Base-by-base conservation (phyloP, 2,113 vertebrate species). In the Hippocampus barbouri region DNA sequence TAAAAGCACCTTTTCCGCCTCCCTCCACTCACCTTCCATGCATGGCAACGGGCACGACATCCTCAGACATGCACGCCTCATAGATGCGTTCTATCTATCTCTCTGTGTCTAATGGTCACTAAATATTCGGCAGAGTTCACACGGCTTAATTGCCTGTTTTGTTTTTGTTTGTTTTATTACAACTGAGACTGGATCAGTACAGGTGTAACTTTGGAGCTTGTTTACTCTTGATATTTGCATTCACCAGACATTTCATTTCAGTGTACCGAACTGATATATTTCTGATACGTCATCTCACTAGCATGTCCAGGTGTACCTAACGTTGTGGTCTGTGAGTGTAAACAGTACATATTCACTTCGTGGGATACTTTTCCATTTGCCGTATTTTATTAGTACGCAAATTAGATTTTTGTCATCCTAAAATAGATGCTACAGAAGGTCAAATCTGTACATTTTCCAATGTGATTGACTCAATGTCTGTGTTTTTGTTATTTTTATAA, bases 181-280 rank as follows among this genome's bases (percentile, higher is more conserved):
- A 77, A 85, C 81, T 74, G 80, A 75, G 85, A 85, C 87, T 89
- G 82, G 87, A 84, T 88, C 75, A 81, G 66, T 73, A 71, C 47
- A 45, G 27, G 56, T 8, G 21, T 65, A 34, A 47, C 70, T 64
- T 69, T n/a, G 15, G 64, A 79, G 77, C 73, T 77, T 57, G 60
- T 66, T 63, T 66, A 60, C n/a, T 27, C 59, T 27, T 30, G 12
- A 27, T 18, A 38, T 23, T 56, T 18, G 59, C 27, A 18, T 30
- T 34, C 15, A 61, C 59, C 56, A 27, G 23, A 61, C 14, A 34
- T 14, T 10, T 20, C 3, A 25, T 25, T 59, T 25, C 21, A 25
- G 1, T 25, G 8, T 25, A 54, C 0, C 4, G 11, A 11, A 56
- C n/a, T 10, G 53, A n/a, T 12, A 25, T 3, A 57, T 27, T 57